Evolutionary conservation across 2,888 invertebrate genomes (phyloP), one percentile per base, ranked within the genome.

Genomic region (Dascillus cervinus): DNA sequence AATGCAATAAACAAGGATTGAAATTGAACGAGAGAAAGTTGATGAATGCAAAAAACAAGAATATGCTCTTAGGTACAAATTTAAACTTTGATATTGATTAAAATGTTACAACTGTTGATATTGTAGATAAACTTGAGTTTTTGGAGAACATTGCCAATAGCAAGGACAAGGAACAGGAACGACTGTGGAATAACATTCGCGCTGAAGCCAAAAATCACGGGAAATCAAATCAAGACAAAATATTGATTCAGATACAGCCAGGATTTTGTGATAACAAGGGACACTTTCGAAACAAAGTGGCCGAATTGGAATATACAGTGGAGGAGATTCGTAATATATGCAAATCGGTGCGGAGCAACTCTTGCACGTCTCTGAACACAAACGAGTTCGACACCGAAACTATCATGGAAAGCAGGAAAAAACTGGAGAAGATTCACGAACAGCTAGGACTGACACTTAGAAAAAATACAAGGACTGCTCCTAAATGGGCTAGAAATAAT

Each of bases 201-300:
- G 52, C 50, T 4, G 60, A 61, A 41, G 62, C 62, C 3, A 49
- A 55, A 32, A 52, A 47, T 3, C 57, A 59, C 25, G 53, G 58
- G 1, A 58, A 58, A 37, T 53, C 50, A 2, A 62, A 51, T 29
- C 39, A 53, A 3, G 61, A 63, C 31, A 58, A 53, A 11, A 58
- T 64, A 0, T 57, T 56, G 1, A 59, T 64, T n/a, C 61, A 64
- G 38, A 47, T 63, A 19, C 62, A 62, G n/a, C n/a, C n/a, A n/a
- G n/a, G n/a, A n/a, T n/a, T n/a, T n/a, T n/a, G n/a, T 1, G 31
- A 35, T 5, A 45, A 50, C 15, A 43, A 41, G 6, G 11, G 34
- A 4, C 49, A 50, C 22, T 48, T 52, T 13, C 41, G 40, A n/a
- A 44, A 30, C 10, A 36, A 47, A 22, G 41, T 52, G 22, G 46